phyloP scores from a whole-genome alignment of 2,888 invertebrate species.

The Epinotia demarniana region DNA sequence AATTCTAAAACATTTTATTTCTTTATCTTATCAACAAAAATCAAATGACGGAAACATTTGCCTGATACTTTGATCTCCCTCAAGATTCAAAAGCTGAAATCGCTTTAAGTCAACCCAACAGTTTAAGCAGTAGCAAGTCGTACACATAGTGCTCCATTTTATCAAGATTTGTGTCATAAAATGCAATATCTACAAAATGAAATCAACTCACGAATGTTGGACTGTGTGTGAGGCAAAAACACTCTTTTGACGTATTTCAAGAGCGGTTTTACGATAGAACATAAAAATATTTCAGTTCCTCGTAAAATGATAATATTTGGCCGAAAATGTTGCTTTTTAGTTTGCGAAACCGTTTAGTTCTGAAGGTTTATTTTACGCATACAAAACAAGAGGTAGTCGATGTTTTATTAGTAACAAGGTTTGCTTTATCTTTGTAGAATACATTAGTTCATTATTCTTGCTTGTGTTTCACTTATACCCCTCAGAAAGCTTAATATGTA shows the following conservation, averaged over 20 bases:
- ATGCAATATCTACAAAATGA: constrained; percentile 57
- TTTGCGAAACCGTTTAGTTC: constrained; percentile 46
- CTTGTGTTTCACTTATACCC: constrained; percentile 1
- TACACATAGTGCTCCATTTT: constrained; percentile 18
- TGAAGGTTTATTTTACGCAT: constrained; percentile 39
- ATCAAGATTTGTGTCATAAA: constrained; percentile 50
- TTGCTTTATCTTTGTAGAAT: constrained; percentile 14
- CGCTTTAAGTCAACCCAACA: background rate
- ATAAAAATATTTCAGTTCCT: constrained; percentile 71
- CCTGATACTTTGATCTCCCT: background rate
- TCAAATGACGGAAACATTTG: background rate
- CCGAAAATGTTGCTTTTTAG: constrained; percentile 56
- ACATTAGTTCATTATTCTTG: constrained; percentile 3
- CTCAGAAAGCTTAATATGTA: constrained; percentile 1
- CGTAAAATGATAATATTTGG: constrained; percentile 69
- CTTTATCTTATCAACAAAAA: background rate
- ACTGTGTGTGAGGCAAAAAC: constrained; percentile 65
- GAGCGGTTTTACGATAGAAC: constrained; percentile 68
- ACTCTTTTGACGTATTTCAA: constrained; percentile 68
- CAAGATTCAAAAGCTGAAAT: background rate
- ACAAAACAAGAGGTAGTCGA: constrained; percentile 15
- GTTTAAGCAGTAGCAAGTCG: constrained; percentile 12
- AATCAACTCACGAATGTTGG: constrained; percentile 61
- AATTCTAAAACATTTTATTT: constrained; percentile 48
- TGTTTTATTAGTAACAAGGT: constrained; percentile 16